phyloP scores from a whole-genome alignment of 2,113 vertebrate species.

The Uropsilus gracilis region DNA sequence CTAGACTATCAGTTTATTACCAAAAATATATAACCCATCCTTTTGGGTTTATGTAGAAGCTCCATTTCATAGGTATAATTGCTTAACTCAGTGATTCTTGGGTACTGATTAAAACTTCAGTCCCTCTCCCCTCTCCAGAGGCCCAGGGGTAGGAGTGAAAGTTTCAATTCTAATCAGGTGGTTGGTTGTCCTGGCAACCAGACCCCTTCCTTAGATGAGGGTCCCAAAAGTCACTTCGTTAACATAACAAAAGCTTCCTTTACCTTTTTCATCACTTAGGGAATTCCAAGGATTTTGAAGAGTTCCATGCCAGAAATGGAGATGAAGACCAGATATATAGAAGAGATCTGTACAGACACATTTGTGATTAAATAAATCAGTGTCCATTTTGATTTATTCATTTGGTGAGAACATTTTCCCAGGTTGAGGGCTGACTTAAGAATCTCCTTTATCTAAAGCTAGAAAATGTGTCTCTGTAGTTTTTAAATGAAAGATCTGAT shows the following conservation, averaged over 20 bases:
- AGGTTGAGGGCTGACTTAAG: not conserved
- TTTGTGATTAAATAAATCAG: not conserved
- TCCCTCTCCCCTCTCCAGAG: not conserved
- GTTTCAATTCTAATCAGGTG: not conserved
- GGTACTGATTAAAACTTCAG: not conserved
- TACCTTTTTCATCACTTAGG: not conserved
- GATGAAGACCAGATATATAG: not conserved
- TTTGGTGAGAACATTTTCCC: not conserved
- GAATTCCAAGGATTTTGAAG: not conserved
- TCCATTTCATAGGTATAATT: not conserved
- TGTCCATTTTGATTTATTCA: not conserved
- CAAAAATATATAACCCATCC: not conserved
- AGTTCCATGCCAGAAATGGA: not conserved
- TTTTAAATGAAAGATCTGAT: not conserved
- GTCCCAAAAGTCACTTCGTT: not conserved
- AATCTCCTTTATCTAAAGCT: not conserved
- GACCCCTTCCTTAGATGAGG: not conserved
- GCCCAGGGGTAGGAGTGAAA: not conserved
- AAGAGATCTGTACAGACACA: not conserved
- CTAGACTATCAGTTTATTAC: not conserved
- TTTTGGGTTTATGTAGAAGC: not conserved
- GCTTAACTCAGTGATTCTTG: not conserved
- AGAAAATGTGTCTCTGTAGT: not conserved
- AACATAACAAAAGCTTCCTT: not conserved
- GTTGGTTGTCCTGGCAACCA: not conserved